Conservation (phyloP, 2,888 invertebrate species). For the Lithophane semibrunnea region DNA sequence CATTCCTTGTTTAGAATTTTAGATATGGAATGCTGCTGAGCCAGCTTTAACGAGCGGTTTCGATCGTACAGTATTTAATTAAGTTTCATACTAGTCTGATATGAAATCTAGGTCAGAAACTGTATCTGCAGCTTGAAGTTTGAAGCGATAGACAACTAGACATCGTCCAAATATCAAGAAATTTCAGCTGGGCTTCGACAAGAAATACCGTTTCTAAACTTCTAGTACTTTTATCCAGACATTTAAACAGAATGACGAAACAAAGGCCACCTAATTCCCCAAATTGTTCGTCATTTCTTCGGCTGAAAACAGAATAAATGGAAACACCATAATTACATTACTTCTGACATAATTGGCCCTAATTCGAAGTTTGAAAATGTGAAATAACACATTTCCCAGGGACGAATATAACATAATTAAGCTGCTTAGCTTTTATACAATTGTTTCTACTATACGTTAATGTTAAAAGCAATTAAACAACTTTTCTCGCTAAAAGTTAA, state of each 20-base stretch:
- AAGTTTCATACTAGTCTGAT: slow-evolving; percentile 23
- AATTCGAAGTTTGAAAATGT: slow-evolving; percentile 58
- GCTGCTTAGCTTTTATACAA: slow-evolving; percentile 43
- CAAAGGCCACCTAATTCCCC: slow-evolving; percentile 45
- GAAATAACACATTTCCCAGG: slow-evolving; percentile 35
- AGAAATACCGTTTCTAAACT: slow-evolving; percentile 9
- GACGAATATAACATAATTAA: slow-evolving; percentile 43
- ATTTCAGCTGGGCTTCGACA: slow-evolving; percentile 16
- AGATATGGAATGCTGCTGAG: slow-evolving; percentile 26
- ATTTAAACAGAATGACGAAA: slow-evolving; percentile 28
- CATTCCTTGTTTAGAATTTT: slow-evolving; percentile 20
- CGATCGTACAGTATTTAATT: slow-evolving; percentile 33
- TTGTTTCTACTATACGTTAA: slow-evolving; percentile 50
- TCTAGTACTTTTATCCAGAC: slow-evolving; percentile 24
- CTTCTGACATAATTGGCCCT: slow-evolving; percentile 55
- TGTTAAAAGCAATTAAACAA: slow-evolving; percentile 58
- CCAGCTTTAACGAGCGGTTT: slow-evolving; percentile 29
- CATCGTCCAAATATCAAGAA: not conserved
- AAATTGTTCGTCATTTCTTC: slow-evolving; percentile 54
- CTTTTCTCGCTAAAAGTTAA: slow-evolving; percentile 58
- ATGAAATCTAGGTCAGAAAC: slow-evolving; percentile 55
- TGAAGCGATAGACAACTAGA: slow-evolving; percentile 5
- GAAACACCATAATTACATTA: slow-evolving; percentile 58
- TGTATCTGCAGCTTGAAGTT: slow-evolving; percentile 42
- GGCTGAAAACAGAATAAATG: slow-evolving; percentile 57